These are phyloP conservation scores for Sebastes matsubarae DNA, from an alignment of 2,797 vertebrate species.

Conservation along the genomic window DNA sequence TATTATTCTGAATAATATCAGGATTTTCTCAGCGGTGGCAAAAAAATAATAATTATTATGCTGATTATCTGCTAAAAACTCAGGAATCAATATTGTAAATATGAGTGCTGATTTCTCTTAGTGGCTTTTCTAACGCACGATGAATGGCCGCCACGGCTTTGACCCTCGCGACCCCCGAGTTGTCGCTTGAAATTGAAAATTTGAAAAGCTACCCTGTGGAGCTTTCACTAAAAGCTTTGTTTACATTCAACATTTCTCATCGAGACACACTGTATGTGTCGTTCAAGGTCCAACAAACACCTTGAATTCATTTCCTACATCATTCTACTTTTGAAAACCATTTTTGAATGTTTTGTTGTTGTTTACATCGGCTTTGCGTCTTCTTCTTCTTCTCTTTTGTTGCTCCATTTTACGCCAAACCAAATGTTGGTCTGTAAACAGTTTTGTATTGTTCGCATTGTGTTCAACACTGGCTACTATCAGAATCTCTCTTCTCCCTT, in stretches of 20 bases:
- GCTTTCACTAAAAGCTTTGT: neutral
- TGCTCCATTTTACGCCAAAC: neutral
- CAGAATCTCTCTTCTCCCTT: neutral
- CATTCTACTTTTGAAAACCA: neutral
- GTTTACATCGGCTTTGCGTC: neutral
- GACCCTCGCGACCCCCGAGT: neutral
- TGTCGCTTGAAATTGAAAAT: neutral
- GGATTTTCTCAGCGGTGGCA: conserved; percentile 10
- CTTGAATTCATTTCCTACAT: neutral
- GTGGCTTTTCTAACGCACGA: neutral
- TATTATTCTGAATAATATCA: conserved; percentile 30
- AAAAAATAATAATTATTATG: neutral
- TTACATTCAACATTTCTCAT: neutral
- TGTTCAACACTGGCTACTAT: neutral
- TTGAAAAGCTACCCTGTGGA: neutral
- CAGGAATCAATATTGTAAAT: conserved; percentile 17
- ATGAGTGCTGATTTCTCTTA: neutral
- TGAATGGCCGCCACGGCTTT: neutral
- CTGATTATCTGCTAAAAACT: conserved; percentile 26
- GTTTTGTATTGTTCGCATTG: neutral
- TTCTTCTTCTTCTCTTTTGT: neutral
- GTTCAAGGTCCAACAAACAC: neutral
- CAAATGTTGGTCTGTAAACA: neutral
- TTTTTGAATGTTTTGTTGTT: neutral
- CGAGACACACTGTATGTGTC: neutral